Evolutionary conservation across 1,140 invertebrate species (phyloP).

Genomic region (Ips nitidus): DNA sequence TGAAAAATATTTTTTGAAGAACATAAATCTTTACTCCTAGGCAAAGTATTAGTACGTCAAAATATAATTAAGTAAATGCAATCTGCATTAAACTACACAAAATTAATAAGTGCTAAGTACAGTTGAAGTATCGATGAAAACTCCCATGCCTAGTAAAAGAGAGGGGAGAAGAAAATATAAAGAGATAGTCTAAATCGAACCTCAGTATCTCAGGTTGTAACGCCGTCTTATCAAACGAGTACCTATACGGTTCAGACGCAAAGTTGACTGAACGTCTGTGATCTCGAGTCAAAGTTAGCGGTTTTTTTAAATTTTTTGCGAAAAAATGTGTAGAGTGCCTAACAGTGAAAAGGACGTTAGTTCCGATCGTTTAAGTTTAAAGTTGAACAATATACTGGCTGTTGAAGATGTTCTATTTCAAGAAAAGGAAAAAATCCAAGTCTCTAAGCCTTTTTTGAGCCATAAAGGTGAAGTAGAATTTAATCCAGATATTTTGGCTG

Average conservation of each 20-base stretch:
- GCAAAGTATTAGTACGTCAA: too few relatives aligned
- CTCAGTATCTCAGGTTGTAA: constrained; percentile 1
- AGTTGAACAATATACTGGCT: constrained; percentile 1
- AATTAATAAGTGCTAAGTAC: too few relatives aligned
- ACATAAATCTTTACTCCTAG: too few relatives aligned
- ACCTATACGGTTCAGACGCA: not conserved
- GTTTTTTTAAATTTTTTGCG: constrained; percentile 2
- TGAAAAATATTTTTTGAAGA: too few relatives aligned
- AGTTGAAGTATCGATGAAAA: not conserved
- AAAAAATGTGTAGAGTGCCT: constrained; percentile 39
- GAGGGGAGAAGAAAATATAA: constrained; percentile 12
- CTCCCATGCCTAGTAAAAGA: constrained; percentile 7
- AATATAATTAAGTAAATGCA: too few relatives aligned
- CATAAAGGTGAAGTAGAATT: constrained; percentile 15
- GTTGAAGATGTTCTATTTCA: constrained; percentile 6
- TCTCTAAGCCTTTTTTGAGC: not conserved
- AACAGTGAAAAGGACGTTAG: constrained; percentile 25
- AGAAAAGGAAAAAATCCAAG: constrained; percentile 5
- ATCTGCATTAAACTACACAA: too few relatives aligned
- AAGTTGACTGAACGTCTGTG: constrained; percentile 16
- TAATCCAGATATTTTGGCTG: constrained; percentile 36
- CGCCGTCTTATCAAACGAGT: constrained; percentile 2
- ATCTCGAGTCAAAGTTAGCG: not conserved
- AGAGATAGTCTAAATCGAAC: constrained; percentile 9
- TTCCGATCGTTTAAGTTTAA: constrained; percentile 3